Conservation (phyloP, 2,113 vertebrate genomes). For the Sardina pilchardus region DNA sequence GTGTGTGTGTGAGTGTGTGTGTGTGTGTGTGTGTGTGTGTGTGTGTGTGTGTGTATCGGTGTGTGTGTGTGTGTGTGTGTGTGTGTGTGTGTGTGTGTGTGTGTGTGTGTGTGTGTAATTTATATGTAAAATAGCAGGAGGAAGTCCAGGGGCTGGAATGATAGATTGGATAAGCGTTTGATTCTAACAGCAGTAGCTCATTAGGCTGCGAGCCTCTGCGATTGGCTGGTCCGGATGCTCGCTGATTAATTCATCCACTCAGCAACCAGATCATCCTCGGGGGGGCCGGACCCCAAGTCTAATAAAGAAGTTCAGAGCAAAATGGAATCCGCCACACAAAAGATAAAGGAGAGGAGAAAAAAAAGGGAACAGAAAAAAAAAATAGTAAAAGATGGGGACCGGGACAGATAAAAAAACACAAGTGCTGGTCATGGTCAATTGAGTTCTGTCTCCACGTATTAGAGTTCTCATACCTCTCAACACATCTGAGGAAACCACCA, state of each 20-base stretch:
- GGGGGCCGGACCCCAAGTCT: not conserved
- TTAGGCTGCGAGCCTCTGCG: conserved; percentile 56
- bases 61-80: not conserved
- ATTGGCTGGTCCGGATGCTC: conserved; percentile 49
- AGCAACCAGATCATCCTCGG: not conserved
- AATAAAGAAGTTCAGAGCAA: not conserved
- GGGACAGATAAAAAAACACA: conserved; percentile 33
- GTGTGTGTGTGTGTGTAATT: conserved; percentile 38
- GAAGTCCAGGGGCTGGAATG: conserved; percentile 46
- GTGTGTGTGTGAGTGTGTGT: conserved; percentile 2
- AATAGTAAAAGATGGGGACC: not conserved
- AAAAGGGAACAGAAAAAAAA: not conserved
- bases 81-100: not conserved
- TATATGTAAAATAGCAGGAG: conserved; percentile 52
- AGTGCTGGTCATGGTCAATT: conserved; percentile 38
- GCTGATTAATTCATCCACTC: conserved; percentile 60
- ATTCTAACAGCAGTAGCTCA: conserved; percentile 53
- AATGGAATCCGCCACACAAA: not conserved
- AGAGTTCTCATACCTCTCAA: conserved; percentile 32
- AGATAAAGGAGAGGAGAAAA: not conserved
- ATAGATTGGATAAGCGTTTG: conserved; percentile 54
- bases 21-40: conserved; percentile 5
- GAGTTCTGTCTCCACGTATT: conserved; percentile 33
- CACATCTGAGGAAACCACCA: not conserved
- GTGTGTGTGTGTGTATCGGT: not conserved